Percentiles rank a stretch among this genome's conserved stretches.
phyloP scores from a whole-genome alignment of 1,140 invertebrate genomes.

The Drosophila micromelanica region DNA sequence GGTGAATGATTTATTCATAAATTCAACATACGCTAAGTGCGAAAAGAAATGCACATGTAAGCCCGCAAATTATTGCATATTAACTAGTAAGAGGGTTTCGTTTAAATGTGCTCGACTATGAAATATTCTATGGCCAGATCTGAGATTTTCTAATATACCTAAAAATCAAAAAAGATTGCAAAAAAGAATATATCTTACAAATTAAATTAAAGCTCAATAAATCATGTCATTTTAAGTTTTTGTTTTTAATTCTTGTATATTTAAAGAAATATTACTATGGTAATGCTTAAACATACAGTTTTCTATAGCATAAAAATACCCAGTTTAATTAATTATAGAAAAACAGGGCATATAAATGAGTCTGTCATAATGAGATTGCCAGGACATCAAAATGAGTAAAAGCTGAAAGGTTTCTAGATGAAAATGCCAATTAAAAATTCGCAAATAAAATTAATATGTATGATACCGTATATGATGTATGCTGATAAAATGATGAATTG shows the following conservation, averaged over 20 bases:
- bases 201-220: no score
- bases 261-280: no score
- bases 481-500: conserved; percentile 14
- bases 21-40: conserved; percentile 51
- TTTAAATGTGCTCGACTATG: not conserved
- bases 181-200: no score
- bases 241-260: no score
- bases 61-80: conserved; percentile 54
- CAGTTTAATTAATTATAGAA: no score
- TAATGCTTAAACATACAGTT: no score
- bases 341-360: conserved; percentile 9
- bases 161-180: no score
- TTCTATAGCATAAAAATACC: no score
- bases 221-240: no score
- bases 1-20: conserved; percentile 65
- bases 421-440: conserved; percentile 56
- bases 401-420: conserved; percentile 7
- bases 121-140: not conserved
- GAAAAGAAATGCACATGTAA: conserved; percentile 47
- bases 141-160: no score
- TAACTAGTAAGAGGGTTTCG: not conserved
- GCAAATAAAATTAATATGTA: conserved; percentile 32
- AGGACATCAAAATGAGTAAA: conserved; percentile 17
- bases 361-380: conserved; percentile 41
- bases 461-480: not conserved